phyloP scores from a whole-genome alignment of 2,797 vertebrate genomes.

The Chelon auratus region DNA sequence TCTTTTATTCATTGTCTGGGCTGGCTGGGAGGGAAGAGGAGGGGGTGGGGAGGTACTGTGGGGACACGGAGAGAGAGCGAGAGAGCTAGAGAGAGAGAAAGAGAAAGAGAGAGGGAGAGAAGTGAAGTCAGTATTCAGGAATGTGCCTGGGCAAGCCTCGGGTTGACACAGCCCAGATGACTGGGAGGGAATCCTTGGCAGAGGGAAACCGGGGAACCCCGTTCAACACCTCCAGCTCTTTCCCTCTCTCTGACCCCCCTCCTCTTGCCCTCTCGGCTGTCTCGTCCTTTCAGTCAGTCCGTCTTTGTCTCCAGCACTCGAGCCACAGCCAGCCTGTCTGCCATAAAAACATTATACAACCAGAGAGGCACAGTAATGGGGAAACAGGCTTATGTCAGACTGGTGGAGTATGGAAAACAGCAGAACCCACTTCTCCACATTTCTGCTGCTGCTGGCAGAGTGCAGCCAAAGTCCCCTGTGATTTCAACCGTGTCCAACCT shows the following conservation, averaged over 20 bases:
- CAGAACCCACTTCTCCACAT: constrained; percentile 70
- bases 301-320: constrained; percentile 71
- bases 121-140: constrained; percentile 84
- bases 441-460: constrained; percentile 55
- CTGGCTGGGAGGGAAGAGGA: constrained; percentile 21
- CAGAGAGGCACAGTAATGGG: constrained; percentile 69
- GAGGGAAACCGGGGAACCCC: constrained; percentile 85
- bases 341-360: constrained; percentile 76
- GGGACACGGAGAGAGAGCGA: constrained; percentile 52
- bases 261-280: constrained; percentile 28
- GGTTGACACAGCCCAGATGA: constrained; percentile 82
- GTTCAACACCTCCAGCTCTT: constrained; percentile 63
- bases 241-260: constrained; percentile 31
- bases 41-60: constrained; percentile 52
- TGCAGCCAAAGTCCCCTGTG: constrained; percentile 54
- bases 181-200: constrained; percentile 90
- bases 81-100: constrained; percentile 9
- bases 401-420: constrained; percentile 76
- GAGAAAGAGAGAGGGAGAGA: constrained; percentile 33
- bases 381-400: constrained; percentile 70
- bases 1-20: constrained; percentile 84
- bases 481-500: constrained; percentile 60
- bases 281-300: constrained; percentile 54
- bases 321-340: constrained; percentile 71
- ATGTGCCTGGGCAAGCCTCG: constrained; percentile 84